These are phyloP conservation scores for Lutraria lutraria DNA, from an alignment of 2,888 invertebrate species.

Conservation along the genomic window DNA sequence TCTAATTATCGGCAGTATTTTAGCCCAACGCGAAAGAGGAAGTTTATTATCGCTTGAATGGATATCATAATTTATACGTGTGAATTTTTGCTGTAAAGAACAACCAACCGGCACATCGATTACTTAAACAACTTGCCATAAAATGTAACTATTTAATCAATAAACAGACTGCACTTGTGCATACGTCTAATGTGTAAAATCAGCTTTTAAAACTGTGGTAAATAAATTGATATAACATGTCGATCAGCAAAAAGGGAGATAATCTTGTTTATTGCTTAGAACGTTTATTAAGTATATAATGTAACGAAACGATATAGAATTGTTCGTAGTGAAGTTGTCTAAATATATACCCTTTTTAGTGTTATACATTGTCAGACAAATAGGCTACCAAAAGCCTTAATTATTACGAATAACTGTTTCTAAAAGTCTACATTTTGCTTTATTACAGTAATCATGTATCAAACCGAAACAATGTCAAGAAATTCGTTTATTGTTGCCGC, in stretches of 20 bases:
- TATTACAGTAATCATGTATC: neutral
- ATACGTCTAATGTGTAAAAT: too few relatives aligned
- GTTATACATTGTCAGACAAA: too few relatives aligned
- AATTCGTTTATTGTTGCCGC: constrained; percentile 41
- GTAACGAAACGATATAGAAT: too few relatives aligned
- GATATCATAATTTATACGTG: too few relatives aligned
- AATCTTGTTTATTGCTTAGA: too few relatives aligned
- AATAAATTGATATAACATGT: too few relatives aligned
- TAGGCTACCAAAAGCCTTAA: too few relatives aligned
- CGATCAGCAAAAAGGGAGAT: too few relatives aligned
- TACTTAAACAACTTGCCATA: neutral
- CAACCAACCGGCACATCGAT: neutral
- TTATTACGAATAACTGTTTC: neutral
- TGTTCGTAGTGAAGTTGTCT: too few relatives aligned
- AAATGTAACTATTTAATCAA: neutral
- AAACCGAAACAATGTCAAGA: neutral
- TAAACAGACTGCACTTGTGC: neutral
- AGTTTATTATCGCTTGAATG: neutral
- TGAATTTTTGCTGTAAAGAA: neutral
- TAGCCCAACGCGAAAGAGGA: neutral
- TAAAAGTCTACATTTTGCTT: neutral
- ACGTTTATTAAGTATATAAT: too few relatives aligned
- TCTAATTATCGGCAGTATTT: neutral
- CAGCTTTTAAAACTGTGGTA: too few relatives aligned
- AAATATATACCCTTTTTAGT: too few relatives aligned